phyloP scores from a whole-genome alignment of 2,113 vertebrate genomes.

The Dasyurus viverrinus region DNA sequence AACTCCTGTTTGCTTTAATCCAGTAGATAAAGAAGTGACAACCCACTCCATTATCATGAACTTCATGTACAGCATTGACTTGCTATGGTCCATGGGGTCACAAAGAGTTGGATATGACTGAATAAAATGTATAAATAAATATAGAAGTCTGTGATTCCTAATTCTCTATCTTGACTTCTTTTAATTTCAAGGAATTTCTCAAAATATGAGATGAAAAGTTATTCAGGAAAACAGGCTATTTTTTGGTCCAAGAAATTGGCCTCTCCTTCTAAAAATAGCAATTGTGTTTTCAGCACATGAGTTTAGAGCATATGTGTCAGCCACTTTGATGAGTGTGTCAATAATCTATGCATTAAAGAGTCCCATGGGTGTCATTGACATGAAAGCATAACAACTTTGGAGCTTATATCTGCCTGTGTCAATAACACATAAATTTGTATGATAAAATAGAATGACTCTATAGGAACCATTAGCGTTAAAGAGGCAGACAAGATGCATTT shows the following conservation, averaged over 20 bases:
- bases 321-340: neutral
- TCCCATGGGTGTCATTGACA: neutral
- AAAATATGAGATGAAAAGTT: neutral
- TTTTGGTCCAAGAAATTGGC: neutral
- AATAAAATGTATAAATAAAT: neutral
- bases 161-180: neutral
- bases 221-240: accelerated
- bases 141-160: neutral
- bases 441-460: constrained; percentile 9
- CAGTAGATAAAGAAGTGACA: neutral
- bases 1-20: neutral
- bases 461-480: neutral
- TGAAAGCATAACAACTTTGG: accelerated
- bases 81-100: neutral
- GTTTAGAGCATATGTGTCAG: neutral
- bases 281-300: constrained; percentile 26
- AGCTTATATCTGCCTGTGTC: constrained; percentile 1
- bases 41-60: neutral
- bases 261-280: constrained; percentile 8
- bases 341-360: neutral
- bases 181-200: neutral
- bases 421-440: neutral
- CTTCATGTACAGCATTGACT: neutral
- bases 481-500: neutral
- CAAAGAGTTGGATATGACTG: neutral